Evolutionary conservation across 2,888 invertebrate genomes (phyloP).

Genomic region (Agrochola lota): DNA sequence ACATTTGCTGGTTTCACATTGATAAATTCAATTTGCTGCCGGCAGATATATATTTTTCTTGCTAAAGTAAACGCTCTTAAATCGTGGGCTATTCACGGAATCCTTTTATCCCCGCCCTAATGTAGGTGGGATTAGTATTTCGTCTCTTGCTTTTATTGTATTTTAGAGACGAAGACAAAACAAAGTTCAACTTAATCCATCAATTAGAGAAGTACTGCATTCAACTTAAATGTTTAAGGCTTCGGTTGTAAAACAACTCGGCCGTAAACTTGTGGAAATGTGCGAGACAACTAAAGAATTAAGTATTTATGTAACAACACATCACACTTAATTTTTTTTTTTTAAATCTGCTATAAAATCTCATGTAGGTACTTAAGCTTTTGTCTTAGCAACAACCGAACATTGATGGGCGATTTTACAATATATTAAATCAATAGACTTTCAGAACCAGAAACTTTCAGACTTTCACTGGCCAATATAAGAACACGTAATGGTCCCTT

Average conservation of each 20-base stretch:
- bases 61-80: slow-evolving; percentile 50
- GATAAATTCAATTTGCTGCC: slow-evolving; percentile 42
- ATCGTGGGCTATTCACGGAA: slow-evolving; percentile 60
- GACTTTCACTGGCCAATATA: too few species aligned
- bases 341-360: not conserved
- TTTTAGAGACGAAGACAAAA: slow-evolving; percentile 63
- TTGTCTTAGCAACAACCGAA: not conserved
- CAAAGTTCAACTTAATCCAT: slow-evolving; percentile 65
- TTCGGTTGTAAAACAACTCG: slow-evolving; percentile 49
- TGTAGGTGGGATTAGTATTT: slow-evolving; percentile 67
- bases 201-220: slow-evolving; percentile 62
- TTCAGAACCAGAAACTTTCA: not conserved
- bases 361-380: not conserved
- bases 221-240: slow-evolving; percentile 54
- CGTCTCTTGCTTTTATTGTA: slow-evolving; percentile 67
- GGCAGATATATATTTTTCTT: slow-evolving; percentile 47
- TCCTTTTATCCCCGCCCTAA: slow-evolving; percentile 66
- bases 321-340: too few species aligned
- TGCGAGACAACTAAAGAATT: slow-evolving; percentile 19
- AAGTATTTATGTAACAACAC: not conserved
- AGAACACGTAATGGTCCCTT: too few species aligned
- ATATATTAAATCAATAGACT: not conserved
- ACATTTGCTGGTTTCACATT: slow-evolving; percentile 13
- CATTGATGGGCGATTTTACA: not conserved
- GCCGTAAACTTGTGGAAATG: slow-evolving; percentile 47